Evolutionary conservation across 1,140 invertebrate genomes (phyloP), one percentile per base, ranked within the genome.

Genomic region (Linepithema humile): DNA sequence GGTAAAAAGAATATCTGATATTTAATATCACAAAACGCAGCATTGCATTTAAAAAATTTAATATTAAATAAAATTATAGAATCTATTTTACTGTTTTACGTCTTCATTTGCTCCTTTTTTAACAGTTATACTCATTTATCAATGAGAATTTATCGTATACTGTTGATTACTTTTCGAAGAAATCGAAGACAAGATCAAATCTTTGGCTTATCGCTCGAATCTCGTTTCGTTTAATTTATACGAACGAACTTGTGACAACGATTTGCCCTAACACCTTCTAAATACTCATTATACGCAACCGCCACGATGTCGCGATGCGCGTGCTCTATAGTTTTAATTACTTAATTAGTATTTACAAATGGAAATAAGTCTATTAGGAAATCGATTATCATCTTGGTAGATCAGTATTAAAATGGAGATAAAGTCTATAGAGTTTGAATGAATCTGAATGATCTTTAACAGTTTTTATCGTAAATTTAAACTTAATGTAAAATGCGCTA

Each of bases 221-320:
- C 40, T 77, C 20, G 20, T 40, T 43, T 40, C 72, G 40, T 65
- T 20, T 77, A 50, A 77, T 77, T 77, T 67, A 50, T 20, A 50
- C 15, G 15, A 38, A 32, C 9, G 32, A 65, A 32, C 48, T 32
- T 7, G 43, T 32, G 59, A 67, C 40, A 50, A 65, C 60, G 32
- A 77, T 65, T 38, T 77, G 57, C 20, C 15, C 9, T 12, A 20
- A 67, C 20, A 67, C 26, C 40, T 65, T 65, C 50, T 35, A 20
- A 23, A 20, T 64, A 77, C 23, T 65, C 48, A 77, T 77, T 77
- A 65, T 50, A 12, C 9, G 20, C 3, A 40, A 60, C 26, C 40
- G n/a, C 53, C 40, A 15, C 15, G 38, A 74, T 29, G 23, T 45
- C 3, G 15, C n/a, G 10, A 17, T 65, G 29, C 45, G n/a, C 20